These are phyloP conservation scores for Drosophila trapezifrons DNA, from an alignment of 1,140 invertebrate species.

Conservation along the genomic window DNA sequence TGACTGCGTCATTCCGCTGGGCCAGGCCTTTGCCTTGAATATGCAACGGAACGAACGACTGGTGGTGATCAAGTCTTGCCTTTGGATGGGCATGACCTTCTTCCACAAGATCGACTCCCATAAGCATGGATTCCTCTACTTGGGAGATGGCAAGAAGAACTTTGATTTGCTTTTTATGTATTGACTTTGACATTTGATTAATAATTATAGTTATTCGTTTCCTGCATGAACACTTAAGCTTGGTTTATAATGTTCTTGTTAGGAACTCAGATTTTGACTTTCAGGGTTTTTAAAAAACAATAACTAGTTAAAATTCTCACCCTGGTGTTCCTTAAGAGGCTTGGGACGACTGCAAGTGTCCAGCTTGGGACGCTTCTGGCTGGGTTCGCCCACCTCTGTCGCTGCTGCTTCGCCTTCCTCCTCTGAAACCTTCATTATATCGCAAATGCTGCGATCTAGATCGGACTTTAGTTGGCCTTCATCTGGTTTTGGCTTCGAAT, in stretches of 20 bases:
- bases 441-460: conserved; percentile 33
- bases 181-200: conserved; percentile 55
- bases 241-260: not conserved
- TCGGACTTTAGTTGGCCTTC: conserved; percentile 13
- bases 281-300: too few species aligned
- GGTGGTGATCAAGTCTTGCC: conserved; percentile 87
- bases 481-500: conserved; percentile 20
- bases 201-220: conserved; percentile 10
- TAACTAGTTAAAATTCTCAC: conserved; percentile 31
- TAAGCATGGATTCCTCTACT: conserved; percentile 89
- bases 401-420: not conserved
- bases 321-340: conserved; percentile 25
- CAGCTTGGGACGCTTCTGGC: conserved; percentile 57
- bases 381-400: conserved; percentile 37
- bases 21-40: conserved; percentile 83
- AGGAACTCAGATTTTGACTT: too few species aligned
- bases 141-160: conserved; percentile 90
- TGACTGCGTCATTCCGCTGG: conserved; percentile 83
- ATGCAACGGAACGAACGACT: conserved; percentile 86
- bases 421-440: conserved; percentile 25
- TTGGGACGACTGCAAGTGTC: conserved; percentile 54
- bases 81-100: conserved; percentile 91
- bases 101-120: conserved; percentile 88
- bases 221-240: not conserved
- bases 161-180: conserved; percentile 90